Conservation (phyloP, 1,140 invertebrate species). For the Probaryconus sp. region DNA sequence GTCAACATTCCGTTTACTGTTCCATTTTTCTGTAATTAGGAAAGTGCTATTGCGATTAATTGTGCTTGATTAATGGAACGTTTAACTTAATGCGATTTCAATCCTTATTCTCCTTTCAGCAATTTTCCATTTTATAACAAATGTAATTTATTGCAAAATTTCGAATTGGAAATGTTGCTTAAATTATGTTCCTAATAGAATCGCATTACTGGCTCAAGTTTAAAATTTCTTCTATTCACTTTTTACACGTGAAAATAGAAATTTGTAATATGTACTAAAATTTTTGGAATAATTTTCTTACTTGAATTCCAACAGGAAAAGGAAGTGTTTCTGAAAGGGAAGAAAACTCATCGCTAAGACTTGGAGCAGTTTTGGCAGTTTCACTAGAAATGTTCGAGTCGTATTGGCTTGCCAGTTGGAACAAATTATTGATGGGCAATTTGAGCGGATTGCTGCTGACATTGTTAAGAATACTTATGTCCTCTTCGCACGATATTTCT, state of each 20-base stretch:
- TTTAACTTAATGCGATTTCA: no score
- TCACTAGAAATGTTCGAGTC: slow-evolving; percentile 30
- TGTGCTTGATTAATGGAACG: no score
- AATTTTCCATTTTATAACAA: no score
- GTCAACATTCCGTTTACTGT: slow-evolving; percentile 47
- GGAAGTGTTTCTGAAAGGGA: slow-evolving; percentile 6
- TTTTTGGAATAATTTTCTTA: neutral
- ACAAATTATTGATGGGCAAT: slow-evolving; percentile 12
- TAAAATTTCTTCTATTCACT: no score
- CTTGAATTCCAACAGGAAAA: neutral
- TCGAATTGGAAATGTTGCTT: no score
- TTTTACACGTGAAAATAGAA: slow-evolving; percentile 34
- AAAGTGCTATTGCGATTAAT: no score
- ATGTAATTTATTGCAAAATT: no score
- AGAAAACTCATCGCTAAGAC: slow-evolving; percentile 59
- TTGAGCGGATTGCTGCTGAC: slow-evolving; percentile 14
- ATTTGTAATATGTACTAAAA: slow-evolving; percentile 1
- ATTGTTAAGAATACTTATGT: slow-evolving; percentile 13
- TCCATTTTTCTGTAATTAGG: slow-evolving; percentile 48
- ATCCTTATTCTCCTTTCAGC: no score
- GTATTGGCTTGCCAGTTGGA: slow-evolving; percentile 5
- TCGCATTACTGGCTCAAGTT: no score
- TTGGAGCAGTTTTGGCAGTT: slow-evolving; percentile 45
- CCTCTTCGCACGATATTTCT: slow-evolving; percentile 11
- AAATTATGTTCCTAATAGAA: no score